These are phyloP conservation scores for Mola mola DNA, from an alignment of 2,113 vertebrate species.

Conservation along the genomic window DNA sequence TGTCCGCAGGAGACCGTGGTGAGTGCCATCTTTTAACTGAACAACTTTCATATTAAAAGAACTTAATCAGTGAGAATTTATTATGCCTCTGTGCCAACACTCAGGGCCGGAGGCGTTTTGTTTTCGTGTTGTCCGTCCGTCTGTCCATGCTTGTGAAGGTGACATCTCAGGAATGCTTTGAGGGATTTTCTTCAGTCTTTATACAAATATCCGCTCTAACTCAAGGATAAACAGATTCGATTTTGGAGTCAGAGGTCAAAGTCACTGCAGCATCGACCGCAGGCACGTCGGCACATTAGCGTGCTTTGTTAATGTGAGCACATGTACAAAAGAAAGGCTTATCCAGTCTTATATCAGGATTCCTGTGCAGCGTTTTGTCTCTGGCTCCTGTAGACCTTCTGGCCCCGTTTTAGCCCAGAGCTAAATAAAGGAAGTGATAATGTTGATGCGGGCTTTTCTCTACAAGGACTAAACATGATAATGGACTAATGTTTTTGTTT, in stretches of 20 bases:
- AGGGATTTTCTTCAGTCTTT: too few species aligned
- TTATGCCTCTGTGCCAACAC: too few species aligned
- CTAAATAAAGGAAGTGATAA: conserved; percentile 27
- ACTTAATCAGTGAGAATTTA: too few species aligned
- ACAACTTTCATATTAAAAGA: too few species aligned
- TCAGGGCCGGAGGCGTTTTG: too few species aligned
- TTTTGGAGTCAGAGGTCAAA: too few species aligned
- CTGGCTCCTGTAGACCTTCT: conserved; percentile 2
- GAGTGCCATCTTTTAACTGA: conserved; percentile 72
- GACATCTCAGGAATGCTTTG: too few species aligned
- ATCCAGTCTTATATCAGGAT: conserved; percentile 2
- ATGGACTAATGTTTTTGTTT: conserved; percentile 25
- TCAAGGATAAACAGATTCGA: too few species aligned
- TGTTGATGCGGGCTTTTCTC: conserved; percentile 9
- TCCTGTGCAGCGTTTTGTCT: conserved; percentile 19
- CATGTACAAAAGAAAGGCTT: background rate
- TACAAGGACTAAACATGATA: conserved; percentile 47
- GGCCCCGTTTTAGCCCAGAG: conserved; percentile 7
- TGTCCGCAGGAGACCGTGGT: conserved; percentile 96
- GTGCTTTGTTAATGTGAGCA: background rate
- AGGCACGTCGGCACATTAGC: background rate
- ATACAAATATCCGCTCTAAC: too few species aligned
- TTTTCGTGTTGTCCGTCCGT: too few species aligned
- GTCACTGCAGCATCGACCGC: too few species aligned
- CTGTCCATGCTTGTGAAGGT: too few species aligned